Evolutionary conservation across 2,113 vertebrate genomes (phyloP), one percentile per base, ranked within the genome.

Genomic region (Coreoperca whiteheadi): DNA sequence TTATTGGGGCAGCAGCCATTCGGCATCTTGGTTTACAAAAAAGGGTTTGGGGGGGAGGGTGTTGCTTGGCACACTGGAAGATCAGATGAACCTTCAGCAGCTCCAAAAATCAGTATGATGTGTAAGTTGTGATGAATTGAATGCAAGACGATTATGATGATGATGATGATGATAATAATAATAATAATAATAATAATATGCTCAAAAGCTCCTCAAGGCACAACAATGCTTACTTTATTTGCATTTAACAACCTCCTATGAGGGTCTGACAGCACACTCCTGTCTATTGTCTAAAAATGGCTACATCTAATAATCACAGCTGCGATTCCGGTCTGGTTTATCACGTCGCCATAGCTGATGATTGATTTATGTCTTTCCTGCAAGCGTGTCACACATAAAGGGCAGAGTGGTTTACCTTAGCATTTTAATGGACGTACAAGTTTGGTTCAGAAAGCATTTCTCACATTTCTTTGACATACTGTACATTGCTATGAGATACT

Each of bases 1-100:
- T 60, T 72, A 34, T 32, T 51, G n/a, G 39, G 74, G 71, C 75
- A 56, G 84, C 73, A 71, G 65, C 51, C 50, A 81, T 88, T n/a
- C 65, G 69, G 69, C 30, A 46, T 64, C 56, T 66, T 61, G 48
- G 34, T 76, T 68, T 68, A 65, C 1, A 11, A 43, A 54, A 69
- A 60, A 78, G 34, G 18, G 48, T 23, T 46, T 4, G 8, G 23
- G 16, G 8, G 11, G 7, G 15, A 18, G 46, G 4, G 48, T 10
- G 32, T 75, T 71, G n/a, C 61, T 41, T 8, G 46, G 18, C 56
- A 57, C 43, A 41, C 10, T 73, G 68, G 78, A 25, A 56, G 51
- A 71, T 76, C 56, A 64, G 63, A 46, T 59, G 48, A 65, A 68
- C 23, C 34, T n/a, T 77, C 37, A 66, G 54, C 59, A 59, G 50